Evolutionary conservation across 1,140 invertebrate genomes (phyloP).

Genomic region (Saxidomus purpurata): DNA sequence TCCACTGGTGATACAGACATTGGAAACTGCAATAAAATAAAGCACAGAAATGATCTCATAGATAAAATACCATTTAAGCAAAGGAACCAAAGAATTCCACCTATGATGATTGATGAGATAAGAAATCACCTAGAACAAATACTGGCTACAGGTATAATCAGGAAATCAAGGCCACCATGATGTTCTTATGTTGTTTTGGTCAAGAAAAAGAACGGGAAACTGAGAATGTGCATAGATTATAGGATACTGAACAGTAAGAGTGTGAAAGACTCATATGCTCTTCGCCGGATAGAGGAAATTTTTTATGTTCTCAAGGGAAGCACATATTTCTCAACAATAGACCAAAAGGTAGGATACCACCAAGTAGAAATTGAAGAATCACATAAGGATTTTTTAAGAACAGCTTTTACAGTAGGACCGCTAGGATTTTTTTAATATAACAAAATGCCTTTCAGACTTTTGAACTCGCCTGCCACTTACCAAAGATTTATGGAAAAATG

Average conservation of each 20-base stretch:
- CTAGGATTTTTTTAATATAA: too few species aligned
- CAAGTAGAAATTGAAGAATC: too few species aligned
- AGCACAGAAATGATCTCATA: slow-evolving; percentile 26
- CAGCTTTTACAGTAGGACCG: too few species aligned
- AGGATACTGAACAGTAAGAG: slow-evolving; percentile 67
- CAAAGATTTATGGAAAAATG: too few species aligned
- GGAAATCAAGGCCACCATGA: slow-evolving; percentile 45
- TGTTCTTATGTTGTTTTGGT: slow-evolving; percentile 54
- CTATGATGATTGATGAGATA: slow-evolving; percentile 47
- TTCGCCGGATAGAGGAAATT: slow-evolving; percentile 65
- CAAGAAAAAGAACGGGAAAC: slow-evolving; percentile 72
- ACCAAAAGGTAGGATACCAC: background rate
- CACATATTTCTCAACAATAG: slow-evolving; percentile 18
- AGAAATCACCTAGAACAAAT: slow-evolving; percentile 32
- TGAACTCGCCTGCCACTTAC: too few species aligned
- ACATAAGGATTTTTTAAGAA: too few species aligned
- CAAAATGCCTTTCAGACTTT: too few species aligned
- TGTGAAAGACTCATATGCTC: slow-evolving; percentile 66
- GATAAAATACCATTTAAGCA: slow-evolving; percentile 60
- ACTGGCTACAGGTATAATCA: slow-evolving; percentile 35
- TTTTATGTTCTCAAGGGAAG: slow-evolving; percentile 31
- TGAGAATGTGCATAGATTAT: slow-evolving; percentile 74
- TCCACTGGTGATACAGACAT: slow-evolving; percentile 23
- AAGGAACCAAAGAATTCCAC: slow-evolving; percentile 21
- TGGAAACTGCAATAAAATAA: slow-evolving; percentile 1